Evolutionary conservation across 2,113 vertebrate species (phyloP), one percentile per base, ranked within the genome.

Genomic region (Mesocricetus auratus): DNA sequence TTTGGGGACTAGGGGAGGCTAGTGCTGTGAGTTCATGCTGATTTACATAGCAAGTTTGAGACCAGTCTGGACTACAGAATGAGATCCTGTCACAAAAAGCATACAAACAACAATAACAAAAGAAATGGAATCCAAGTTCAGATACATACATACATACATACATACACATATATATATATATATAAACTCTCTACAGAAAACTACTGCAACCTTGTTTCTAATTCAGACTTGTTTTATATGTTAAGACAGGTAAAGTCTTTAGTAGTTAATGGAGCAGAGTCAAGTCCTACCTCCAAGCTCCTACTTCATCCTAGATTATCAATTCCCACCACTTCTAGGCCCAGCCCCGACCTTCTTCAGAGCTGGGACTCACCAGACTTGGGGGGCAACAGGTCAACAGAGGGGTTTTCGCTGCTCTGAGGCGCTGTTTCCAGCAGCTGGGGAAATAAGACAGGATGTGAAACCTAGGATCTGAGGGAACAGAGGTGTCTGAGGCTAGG

Each of bases 341-440:
- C 73, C 2, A n/a, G 42, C 31, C 78, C 60, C 42, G 39, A 24
- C 45, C n/a, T 75, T 75, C 83, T 83, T 69, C 3, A 56, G 56
- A 58, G 89, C 11, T 64, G n/a, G 87, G 12, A 86, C 98, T 97
- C 83, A 98, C 98, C 98, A 74, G 96, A 66, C 47, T 97, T 97
- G 22, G 93, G 8, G 74, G 93, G 94, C 83, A 97, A 69, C 45
- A 94, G 74, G 31, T 97, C 91, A 5, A 78, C 58, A 71, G 98
- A 62, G 7, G 95, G 13, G 39, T 47, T 95, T 69, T 97, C 96
- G 8, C 9, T 91, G 96, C 47, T 97, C 94, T 98, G 97, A 36
- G 97, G 96, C 7, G 68, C 87, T 17, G 91, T 87, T 42, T 98
- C 95, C 77, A 97, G 93, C 74, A 98, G 93, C 97, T 98, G 83